These are phyloP conservation scores for Taxidea taxus DNA, from an alignment of 2,113 vertebrate genomes.

Conservation along the genomic window DNA sequence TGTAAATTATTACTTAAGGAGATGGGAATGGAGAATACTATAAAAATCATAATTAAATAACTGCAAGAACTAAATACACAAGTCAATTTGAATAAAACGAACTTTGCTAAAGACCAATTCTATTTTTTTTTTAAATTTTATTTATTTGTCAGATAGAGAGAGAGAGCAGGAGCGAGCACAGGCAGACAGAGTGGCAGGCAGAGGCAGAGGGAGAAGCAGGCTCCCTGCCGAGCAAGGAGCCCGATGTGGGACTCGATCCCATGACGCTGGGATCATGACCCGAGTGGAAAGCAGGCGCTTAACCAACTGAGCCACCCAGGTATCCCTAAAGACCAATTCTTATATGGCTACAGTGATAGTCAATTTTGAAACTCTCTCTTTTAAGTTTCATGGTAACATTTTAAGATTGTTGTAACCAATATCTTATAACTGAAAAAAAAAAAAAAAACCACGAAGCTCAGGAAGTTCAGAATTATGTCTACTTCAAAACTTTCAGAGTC, in stretches of 20 bases:
- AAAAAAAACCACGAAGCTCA: neutral
- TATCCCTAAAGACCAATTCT: neutral
- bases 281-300: too few species aligned
- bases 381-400: neutral
- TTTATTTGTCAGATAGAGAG: too few species aligned
- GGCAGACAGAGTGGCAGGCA: too few species aligned
- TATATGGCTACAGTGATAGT: neutral
- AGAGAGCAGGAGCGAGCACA: too few species aligned
- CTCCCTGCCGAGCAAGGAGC: too few species aligned
- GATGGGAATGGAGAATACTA: neutral
- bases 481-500: neutral
- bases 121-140: too few species aligned
- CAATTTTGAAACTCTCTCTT: neutral
- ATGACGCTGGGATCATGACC: too few species aligned
- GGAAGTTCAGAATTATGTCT: neutral
- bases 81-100: neutral
- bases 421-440: neutral
- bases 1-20: neutral
- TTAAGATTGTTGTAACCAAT: neutral
- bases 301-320: too few species aligned
- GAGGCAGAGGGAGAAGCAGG: too few species aligned
- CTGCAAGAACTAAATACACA: neutral
- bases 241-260: too few species aligned
- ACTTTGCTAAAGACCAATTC: neutral
- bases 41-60: neutral